Evolutionary conservation across 2,113 vertebrate genomes (phyloP), one percentile per base, ranked within the genome.

Genomic region (Vidua chalybeata): DNA sequence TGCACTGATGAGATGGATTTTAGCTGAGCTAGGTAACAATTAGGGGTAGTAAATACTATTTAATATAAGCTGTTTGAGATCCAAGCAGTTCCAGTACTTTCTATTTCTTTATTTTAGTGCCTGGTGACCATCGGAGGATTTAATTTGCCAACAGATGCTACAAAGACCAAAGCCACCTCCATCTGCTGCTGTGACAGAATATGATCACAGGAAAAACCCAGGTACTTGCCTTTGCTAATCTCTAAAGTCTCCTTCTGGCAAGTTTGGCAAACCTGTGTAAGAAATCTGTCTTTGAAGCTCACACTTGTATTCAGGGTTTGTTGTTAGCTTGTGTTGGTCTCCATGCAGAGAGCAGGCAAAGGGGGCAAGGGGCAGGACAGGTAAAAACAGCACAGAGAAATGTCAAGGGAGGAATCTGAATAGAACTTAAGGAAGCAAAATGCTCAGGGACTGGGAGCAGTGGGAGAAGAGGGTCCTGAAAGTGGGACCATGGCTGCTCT

Each of bases 21-120:
- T 93, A 61, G 66, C 85, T 84, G 61, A 86, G 56, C 10, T 59
- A 26, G 79, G 64, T 55, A 48, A 59, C 41, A 92, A 28, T 95
- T 61, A 88, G 69, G 31, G 45, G 1, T 17, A 89, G 56, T 84
- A 84, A 89, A 84, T 68, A 64, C 56, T 77, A 39, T 37, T 81
- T 86, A 74, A 61, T 68, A 92, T 26, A 86, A 86, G 35, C 28
- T 72, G 17, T 61, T 92, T 88, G 69, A 84, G 73, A 84, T 87
- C 35, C 64, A 75, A 92, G 59, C 20, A 31, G 31, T 78, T 78
- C 31, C 45, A 37, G 33, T 61, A 59, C 43, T 89, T 81, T 90
- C 39, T 78, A 0, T 56, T 92, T 78, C 61, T 91, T 86, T 35
- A 48, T 75, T 96, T 78, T 52, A 84, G 80, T 75, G 64, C 64